Percentiles rank a stretch among this genome's conserved stretches.
Conservation (phyloP, 64 coral and sea anemone species). For the Pocillopora damicornis region DNA sequence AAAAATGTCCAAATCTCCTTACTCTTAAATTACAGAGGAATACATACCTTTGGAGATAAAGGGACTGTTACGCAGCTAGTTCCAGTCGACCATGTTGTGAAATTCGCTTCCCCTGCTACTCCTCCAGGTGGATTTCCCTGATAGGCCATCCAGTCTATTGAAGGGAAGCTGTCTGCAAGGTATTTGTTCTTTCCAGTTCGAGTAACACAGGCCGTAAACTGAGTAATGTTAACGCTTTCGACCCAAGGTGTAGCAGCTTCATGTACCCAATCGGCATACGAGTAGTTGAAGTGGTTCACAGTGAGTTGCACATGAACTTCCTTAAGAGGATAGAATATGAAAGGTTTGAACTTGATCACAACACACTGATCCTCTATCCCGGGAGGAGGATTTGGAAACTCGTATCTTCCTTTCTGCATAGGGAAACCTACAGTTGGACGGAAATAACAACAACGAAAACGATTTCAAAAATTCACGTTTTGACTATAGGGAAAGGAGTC, state of each 20-base stretch:
- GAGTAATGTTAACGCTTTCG: conserved; percentile 41
- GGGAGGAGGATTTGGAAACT: not conserved
- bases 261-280: conserved; percentile 18
- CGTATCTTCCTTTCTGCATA: too few species aligned
- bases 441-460: too few species aligned
- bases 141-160: too few species aligned
- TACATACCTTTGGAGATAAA: not conserved
- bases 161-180: too few species aligned
- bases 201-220: not conserved
- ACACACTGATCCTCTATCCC: conserved; percentile 15
- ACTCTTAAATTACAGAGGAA: too few species aligned
- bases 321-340: conserved; percentile 57
- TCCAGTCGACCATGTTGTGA: conserved; percentile 25
- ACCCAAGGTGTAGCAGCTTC: conserved; percentile 60
- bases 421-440: conserved; percentile 36
- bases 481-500: too few species aligned
- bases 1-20: too few species aligned
- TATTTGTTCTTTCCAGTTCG: too few species aligned
- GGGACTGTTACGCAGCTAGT: conserved; percentile 11
- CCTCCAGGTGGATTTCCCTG: conserved; percentile 1
- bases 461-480: too few species aligned
- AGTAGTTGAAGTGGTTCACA: conserved; percentile 47
- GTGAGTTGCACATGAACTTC: conserved; percentile 46
- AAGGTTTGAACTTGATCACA: conserved; percentile 17
- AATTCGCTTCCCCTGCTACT: conserved; percentile 2